Conservation (phyloP, 2,113 vertebrate species). For the Rhizomys pruinosus region DNA sequence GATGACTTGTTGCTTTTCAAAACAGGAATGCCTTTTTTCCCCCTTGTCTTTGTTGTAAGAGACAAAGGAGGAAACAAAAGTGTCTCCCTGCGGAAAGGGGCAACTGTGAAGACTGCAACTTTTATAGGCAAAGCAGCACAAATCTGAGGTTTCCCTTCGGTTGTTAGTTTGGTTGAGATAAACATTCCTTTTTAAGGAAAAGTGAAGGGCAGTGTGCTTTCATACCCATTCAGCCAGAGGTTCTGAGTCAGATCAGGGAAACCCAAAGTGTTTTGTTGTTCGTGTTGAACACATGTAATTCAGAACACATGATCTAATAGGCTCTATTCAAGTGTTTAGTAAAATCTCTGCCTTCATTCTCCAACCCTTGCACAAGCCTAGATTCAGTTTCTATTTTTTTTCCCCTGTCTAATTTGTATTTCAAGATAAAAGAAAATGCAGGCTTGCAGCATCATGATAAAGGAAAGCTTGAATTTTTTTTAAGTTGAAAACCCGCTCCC, state of each 20-base stretch:
- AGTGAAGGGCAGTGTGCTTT: slow-evolving; percentile 75
- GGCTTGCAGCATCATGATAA: slow-evolving; percentile 46
- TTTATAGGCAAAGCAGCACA: slow-evolving; percentile 83
- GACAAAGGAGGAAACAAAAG: slow-evolving; percentile 88
- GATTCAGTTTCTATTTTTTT: slow-evolving; percentile 38
- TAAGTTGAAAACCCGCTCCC: slow-evolving; percentile 38
- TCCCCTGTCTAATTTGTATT: slow-evolving; percentile 60
- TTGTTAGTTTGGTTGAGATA: slow-evolving; percentile 81
- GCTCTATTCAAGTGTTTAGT: slow-evolving; percentile 67
- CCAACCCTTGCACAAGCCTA: slow-evolving; percentile 61
- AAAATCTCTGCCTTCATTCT: slow-evolving; percentile 30
- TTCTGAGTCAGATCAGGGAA: slow-evolving; percentile 80
- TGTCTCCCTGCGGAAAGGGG: slow-evolving; percentile 85
- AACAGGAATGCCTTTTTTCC: slow-evolving; percentile 82
- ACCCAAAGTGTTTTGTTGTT: slow-evolving; percentile 64
- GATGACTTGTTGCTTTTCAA: slow-evolving; percentile 89
- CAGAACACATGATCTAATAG: slow-evolving; percentile 82
- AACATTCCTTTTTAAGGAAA: slow-evolving; percentile 87
- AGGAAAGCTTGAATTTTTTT: slow-evolving; percentile 28
- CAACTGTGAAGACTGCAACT: slow-evolving; percentile 84
- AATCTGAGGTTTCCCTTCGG: slow-evolving; percentile 83
- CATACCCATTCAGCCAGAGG: slow-evolving; percentile 55
- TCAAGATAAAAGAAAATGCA: slow-evolving; percentile 66
- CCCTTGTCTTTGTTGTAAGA: slow-evolving; percentile 87
- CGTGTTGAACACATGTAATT: slow-evolving; percentile 74